Percentiles rank a stretch among this genome's conserved stretches.
Conservation (phyloP, 2,113 vertebrate genomes). For the Halichoerus grypus region DNA sequence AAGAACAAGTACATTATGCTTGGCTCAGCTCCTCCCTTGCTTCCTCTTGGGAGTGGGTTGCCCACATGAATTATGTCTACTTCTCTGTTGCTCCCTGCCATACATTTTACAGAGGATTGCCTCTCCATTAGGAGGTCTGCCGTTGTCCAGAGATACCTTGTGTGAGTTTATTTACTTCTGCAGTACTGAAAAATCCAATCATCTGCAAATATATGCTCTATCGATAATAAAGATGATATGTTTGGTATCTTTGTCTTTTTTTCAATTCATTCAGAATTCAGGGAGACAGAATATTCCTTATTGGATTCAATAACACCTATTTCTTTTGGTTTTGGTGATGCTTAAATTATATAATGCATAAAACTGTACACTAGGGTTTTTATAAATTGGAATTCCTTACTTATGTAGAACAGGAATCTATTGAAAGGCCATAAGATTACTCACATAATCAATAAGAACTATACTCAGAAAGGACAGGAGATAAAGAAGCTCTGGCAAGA, state of each 20-base stretch:
- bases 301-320: background rate
- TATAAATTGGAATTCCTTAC: background rate
- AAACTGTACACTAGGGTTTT: background rate
- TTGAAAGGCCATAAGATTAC: background rate
- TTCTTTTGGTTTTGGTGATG: background rate
- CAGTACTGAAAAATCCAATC: background rate
- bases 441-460: background rate
- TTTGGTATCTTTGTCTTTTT: constrained; percentile 18
- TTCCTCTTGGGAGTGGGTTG: background rate
- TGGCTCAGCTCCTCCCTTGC: background rate
- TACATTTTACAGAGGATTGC: background rate
- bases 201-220: background rate
- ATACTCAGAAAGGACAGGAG: background rate
- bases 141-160: background rate
- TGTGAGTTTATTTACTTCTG: background rate
- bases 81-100: background rate
- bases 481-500: background rate
- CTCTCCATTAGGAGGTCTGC: background rate
- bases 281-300: background rate
- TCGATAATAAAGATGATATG: background rate
- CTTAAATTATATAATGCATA: background rate
- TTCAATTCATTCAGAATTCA: background rate
- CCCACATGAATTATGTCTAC: background rate
- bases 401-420: background rate
- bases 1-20: background rate